Conservation (phyloP, 1,140 invertebrate species). For the Chelonus insularis region DNA sequence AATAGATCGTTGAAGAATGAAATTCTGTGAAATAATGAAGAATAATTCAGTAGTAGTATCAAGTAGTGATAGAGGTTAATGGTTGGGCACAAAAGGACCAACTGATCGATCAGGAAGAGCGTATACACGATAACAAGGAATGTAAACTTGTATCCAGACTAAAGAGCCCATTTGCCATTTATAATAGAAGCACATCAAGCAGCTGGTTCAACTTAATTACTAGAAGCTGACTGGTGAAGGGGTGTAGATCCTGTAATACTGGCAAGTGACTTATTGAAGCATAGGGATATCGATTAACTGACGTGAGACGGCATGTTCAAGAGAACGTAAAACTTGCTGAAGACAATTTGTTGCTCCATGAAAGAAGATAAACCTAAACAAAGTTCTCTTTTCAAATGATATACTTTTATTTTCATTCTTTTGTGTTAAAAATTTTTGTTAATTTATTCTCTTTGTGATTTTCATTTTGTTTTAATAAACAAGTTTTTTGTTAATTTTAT, state of each 20-base stretch:
- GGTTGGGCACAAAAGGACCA: conserved; percentile 20
- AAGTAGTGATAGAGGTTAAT: conserved; percentile 2
- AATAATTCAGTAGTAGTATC: too few relatives aligned
- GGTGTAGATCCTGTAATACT: conserved; percentile 22
- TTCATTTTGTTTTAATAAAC: too few relatives aligned
- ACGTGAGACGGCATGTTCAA: background rate
- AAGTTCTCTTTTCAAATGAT: background rate
- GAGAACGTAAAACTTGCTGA: background rate
- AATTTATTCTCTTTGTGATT: too few relatives aligned
- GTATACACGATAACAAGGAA: conserved; percentile 43
- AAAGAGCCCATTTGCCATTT: conserved; percentile 46
- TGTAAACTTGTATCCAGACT: conserved; percentile 40
- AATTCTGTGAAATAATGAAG: too few relatives aligned
- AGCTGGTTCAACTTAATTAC: conserved; percentile 46
- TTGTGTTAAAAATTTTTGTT: too few relatives aligned
- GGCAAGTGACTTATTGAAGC: conserved; percentile 14
- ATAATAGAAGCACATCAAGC: conserved; percentile 39
- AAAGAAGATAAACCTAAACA: background rate
- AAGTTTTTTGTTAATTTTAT: too few relatives aligned
- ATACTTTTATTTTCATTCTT: background rate
- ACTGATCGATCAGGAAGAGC: conserved; percentile 37
- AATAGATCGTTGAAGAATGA: too few relatives aligned
- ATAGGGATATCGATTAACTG: conserved; percentile 4
- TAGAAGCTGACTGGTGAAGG: conserved; percentile 28
- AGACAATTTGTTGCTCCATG: conserved; percentile 12